These are phyloP conservation scores for Papilio aristodemus DNA, from an alignment of 1,140 invertebrate genomes.

Conservation along the genomic window DNA sequence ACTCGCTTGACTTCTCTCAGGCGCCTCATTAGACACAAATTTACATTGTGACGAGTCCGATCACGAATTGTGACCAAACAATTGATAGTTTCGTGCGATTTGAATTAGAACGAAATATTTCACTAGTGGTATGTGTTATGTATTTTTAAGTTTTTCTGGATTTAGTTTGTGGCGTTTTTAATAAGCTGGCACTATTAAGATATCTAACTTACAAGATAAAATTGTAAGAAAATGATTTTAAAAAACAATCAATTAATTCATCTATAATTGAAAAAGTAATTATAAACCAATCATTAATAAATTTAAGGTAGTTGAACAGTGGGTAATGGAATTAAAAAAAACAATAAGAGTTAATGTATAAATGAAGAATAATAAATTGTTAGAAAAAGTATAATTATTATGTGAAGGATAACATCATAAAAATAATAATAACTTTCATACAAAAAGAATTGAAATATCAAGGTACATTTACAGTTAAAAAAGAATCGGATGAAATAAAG, in stretches of 20 bases:
- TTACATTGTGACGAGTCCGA: slow-evolving; percentile 24
- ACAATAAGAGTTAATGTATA: background rate
- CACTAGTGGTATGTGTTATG: background rate
- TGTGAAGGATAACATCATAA: too few relatives aligned
- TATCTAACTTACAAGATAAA: too few relatives aligned
- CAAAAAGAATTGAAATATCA: too few relatives aligned
- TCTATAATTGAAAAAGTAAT: background rate
- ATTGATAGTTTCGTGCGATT: background rate
- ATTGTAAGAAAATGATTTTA: background rate
- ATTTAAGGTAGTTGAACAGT: background rate
- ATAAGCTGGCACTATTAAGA: too few relatives aligned
- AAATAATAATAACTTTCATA: too few relatives aligned
- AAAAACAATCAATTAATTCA: background rate
- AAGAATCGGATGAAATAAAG: background rate
- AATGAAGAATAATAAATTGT: background rate
- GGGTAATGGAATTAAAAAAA: background rate
- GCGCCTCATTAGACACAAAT: slow-evolving; percentile 24
- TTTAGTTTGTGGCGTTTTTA: too few relatives aligned
- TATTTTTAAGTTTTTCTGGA: background rate
- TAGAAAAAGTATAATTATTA: too few relatives aligned
- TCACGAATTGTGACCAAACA: slow-evolving; percentile 12
- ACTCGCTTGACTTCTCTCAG: slow-evolving; percentile 38
- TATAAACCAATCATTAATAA: background rate
- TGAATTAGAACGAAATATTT: background rate
- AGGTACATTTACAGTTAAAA: background rate